Evolutionary conservation across 1,140 invertebrate genomes (phyloP), one percentile per base, ranked within the genome.

Genomic region (Drosophila miranda): DNA sequence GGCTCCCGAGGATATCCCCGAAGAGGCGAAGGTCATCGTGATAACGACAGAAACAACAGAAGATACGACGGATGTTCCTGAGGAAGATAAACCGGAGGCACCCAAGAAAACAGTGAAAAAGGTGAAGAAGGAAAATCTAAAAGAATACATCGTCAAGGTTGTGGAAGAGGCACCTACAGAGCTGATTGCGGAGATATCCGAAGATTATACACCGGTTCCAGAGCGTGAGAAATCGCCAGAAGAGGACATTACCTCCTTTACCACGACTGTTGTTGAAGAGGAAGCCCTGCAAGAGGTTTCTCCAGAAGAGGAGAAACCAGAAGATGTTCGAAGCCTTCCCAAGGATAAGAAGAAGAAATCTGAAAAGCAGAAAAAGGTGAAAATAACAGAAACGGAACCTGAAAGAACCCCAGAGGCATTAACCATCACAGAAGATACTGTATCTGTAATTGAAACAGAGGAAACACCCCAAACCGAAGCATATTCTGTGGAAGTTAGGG

Each of bases 281-380:
- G 30, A 51, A 2, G 3, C 63, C 21, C 78, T 59, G 21, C 5
- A 52, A 9, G 46, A 72, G 11, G 6, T 38, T 2, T 3, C 45
- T 0, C 11, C 26, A 0, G 56, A 75, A 43, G 62, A 88, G 21
- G 60, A 73, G 14, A 16, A 61, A 19, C 3, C 43, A 9, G 54
- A 78, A 2, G 59, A 28, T 6, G 26, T 6, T 38, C 5, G 5
- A 1, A 30, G 2, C 14, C n/a, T 48, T 11, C 19, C 54, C 1
- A 90, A 78, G 23, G 50, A 81, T 26, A 92, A 79, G 51, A 90
- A 79, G 46, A 81, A 90, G 49, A 91, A 90, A 62, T 26, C 77
- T 2, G 21, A 62, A 2, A 92, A 91, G 30, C 81, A 77, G 23
- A 92, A 79, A 16, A 73, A 74, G 42, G 55, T 90, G 41, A 86